These are phyloP conservation scores for Julus scanicus DNA, from an alignment of 2,888 invertebrate genomes.

Conservation along the genomic window DNA sequence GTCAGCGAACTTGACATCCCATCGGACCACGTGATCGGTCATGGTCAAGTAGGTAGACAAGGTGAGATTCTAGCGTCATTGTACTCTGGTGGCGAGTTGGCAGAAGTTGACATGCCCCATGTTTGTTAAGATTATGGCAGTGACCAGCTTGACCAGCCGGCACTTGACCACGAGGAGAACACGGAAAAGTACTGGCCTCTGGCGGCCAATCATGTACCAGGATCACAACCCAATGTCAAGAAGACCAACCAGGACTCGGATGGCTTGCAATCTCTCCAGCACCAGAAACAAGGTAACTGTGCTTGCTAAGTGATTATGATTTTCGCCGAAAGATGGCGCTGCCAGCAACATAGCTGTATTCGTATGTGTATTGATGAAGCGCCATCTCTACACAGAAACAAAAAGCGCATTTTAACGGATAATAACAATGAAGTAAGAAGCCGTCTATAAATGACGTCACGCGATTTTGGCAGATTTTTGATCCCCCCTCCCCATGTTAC, in stretches of 20 bases:
- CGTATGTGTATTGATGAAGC: too few relatives aligned
- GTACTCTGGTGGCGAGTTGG: too few relatives aligned
- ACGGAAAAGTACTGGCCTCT: not conserved
- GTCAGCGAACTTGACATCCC: not conserved
- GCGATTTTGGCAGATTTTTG: too few relatives aligned
- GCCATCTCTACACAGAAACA: too few relatives aligned
- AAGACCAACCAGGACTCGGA: not conserved
- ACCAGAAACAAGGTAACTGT: constrained; percentile 9
- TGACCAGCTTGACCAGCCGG: constrained; percentile 8
- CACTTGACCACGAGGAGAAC: not conserved
- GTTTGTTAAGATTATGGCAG: not conserved
- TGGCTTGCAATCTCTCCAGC: not conserved
- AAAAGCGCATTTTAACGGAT: too few relatives aligned
- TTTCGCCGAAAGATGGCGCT: too few relatives aligned
- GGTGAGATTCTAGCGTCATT: not conserved
- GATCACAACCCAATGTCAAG: not conserved
- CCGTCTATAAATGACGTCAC: too few relatives aligned
- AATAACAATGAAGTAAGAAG: too few relatives aligned
- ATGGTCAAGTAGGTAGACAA: not conserved
- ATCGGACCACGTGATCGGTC: not conserved
- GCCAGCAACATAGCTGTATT: too few relatives aligned
- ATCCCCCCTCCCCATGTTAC: too few relatives aligned
- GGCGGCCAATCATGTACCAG: not conserved
- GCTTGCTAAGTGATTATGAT: too few relatives aligned
- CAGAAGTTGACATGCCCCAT: not conserved